phyloP scores from a whole-genome alignment of 2,888 invertebrate genomes.

The Drosophila rellima region DNA sequence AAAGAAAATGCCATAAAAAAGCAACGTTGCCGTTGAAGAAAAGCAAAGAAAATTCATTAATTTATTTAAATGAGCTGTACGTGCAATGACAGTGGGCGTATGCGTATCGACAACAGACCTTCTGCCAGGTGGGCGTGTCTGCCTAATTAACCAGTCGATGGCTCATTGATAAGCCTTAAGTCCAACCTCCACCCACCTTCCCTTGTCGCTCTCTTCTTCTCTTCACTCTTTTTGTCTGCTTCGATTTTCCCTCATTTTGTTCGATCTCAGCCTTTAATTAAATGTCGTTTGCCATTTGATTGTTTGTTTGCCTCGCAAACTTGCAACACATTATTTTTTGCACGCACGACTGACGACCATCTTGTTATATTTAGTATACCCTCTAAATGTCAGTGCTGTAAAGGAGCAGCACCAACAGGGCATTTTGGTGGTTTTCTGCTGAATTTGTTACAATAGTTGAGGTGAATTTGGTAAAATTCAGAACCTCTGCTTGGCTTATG shows the following conservation, averaged over 20 bases:
- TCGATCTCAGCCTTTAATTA: conserved; percentile 60
- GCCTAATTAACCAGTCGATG: conserved; percentile 67
- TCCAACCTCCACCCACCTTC: neutral
- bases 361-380: conserved; percentile 28
- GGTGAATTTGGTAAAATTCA: too few relatives aligned
- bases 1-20: conserved; percentile 64
- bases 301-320: conserved; percentile 55
- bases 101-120: conserved; percentile 15
- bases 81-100: conserved; percentile 69
- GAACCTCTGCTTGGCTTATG: too few relatives aligned
- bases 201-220: neutral
- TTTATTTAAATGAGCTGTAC: conserved; percentile 76
- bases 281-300: conserved; percentile 72
- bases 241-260: conserved; percentile 9
- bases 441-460: neutral
- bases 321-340: conserved; percentile 27
- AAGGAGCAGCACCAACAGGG: neutral
- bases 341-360: conserved; percentile 45
- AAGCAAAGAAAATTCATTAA: conserved; percentile 71
- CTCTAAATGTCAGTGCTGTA: conserved; percentile 5
- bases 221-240: neutral
- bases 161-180: conserved; percentile 61
- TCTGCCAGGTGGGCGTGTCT: conserved; percentile 52
- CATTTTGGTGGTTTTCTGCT: neutral
- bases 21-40: conserved; percentile 35